A percentile compares a stretch with the other conserved stretches of the same genome.
Evolutionary conservation across 2,888 invertebrate species (phyloP).

Genomic region (Chalcis sispes): DNA sequence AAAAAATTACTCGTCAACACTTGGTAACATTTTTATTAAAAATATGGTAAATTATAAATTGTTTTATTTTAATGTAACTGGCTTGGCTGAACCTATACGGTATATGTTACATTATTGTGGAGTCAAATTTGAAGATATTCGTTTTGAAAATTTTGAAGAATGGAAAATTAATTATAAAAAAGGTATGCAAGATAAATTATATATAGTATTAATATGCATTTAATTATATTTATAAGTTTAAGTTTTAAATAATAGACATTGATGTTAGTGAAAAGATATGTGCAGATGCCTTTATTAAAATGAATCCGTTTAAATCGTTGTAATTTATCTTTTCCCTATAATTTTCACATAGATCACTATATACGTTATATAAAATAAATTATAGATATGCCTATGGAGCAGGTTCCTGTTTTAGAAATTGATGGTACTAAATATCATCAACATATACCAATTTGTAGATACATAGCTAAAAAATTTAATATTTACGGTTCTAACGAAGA

Average conservation of each 20-base stretch:
- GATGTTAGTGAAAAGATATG: too few species aligned
- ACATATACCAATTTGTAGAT: conserved; percentile 78
- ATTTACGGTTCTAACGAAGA: conserved; percentile 77
- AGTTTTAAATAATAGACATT: too few species aligned
- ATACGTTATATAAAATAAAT: background rate
- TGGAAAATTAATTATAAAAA: conserved; percentile 65
- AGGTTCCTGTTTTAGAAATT: conserved; percentile 76
- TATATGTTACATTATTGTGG: conserved; percentile 71
- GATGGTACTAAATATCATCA: conserved; percentile 76
- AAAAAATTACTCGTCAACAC: too few species aligned
- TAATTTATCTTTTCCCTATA: too few species aligned
- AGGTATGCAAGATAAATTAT: too few species aligned
- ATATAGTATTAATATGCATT: too few species aligned
- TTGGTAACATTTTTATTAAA: too few species aligned
- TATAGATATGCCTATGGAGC: conserved; percentile 76
- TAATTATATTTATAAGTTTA: background rate
- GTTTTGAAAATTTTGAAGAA: conserved; percentile 67
- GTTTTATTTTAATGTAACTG: conserved; percentile 75
- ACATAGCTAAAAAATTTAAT: conserved; percentile 77
- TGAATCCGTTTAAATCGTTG: too few species aligned
- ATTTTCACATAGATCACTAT: too few species aligned
- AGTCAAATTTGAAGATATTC: conserved; percentile 73
- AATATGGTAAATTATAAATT: conserved; percentile 68
- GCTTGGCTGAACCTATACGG: conserved; percentile 74
- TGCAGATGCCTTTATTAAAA: too few species aligned